Evolutionary conservation across 2,797 vertebrate species (phyloP).

Genomic region (Poecile montanus): DNA sequence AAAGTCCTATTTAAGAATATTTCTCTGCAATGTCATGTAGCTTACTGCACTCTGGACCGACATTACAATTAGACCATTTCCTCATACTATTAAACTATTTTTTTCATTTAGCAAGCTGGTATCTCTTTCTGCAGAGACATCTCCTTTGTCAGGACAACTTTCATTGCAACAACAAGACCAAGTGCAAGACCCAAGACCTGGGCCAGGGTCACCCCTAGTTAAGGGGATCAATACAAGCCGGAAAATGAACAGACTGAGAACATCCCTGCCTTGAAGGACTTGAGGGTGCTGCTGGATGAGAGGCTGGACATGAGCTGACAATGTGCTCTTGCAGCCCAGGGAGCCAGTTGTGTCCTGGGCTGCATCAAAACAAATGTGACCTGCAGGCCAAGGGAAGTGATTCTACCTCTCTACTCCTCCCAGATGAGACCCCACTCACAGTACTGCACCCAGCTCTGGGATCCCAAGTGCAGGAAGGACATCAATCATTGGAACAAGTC

Average conservation of each 20-base stretch:
- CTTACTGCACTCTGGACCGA: not conserved
- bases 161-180: no score
- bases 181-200: not conserved
- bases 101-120: not conserved
- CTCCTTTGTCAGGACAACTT: not conserved
- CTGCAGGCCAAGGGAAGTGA: no score
- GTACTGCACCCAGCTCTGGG: not conserved
- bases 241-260: not conserved
- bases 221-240: rapidly evolving
- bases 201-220: rapidly evolving
- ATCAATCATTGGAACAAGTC: not conserved
- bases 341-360: not conserved
- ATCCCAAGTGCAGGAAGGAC: not conserved
- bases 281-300: not conserved
- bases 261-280: not conserved
- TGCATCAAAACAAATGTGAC: not conserved
- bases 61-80: not conserved
- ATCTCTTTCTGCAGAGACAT: not conserved
- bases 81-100: not conserved
- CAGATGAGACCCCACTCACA: rapidly evolving
- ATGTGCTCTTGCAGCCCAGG: not conserved
- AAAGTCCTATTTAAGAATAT: not conserved
- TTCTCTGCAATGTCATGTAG: not conserved
- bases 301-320: not conserved
- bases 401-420: not conserved